Evolutionary conservation across 2,797 vertebrate species (phyloP).

Genomic region (Chanos chanos): DNA sequence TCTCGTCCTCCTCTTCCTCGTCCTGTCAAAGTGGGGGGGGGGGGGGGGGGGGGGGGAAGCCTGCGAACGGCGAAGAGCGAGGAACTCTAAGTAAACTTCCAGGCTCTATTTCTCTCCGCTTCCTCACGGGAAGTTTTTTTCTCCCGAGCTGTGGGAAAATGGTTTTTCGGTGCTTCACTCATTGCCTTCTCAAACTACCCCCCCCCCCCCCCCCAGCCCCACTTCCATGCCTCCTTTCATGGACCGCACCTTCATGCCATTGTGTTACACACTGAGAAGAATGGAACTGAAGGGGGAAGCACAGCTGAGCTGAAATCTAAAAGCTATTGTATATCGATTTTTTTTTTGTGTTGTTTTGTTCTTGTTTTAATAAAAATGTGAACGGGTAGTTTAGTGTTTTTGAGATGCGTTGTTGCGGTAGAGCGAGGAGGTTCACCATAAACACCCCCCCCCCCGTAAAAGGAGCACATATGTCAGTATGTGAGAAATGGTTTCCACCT

Average conservation of each 20-base stretch:
- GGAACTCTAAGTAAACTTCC: slow-evolving; percentile 72
- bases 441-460: too few species aligned
- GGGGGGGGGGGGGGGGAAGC: slow-evolving; percentile 39
- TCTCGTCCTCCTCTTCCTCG: slow-evolving; percentile 24
- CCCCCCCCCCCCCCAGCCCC: background rate
- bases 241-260: slow-evolving; percentile 13
- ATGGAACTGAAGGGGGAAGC: background rate
- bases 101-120: slow-evolving; percentile 82
- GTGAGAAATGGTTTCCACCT: too few species aligned
- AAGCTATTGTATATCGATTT: slow-evolving; percentile 3
- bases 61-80: slow-evolving; percentile 50
- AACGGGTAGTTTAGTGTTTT: too few species aligned
- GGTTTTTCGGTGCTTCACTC: slow-evolving; percentile 42
- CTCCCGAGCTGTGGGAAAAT: slow-evolving; percentile 74
- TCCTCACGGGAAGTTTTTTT: slow-evolving; percentile 84
- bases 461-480: too few species aligned
- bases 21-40: slow-evolving; percentile 1
- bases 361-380: too few species aligned
- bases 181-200: slow-evolving; percentile 19
- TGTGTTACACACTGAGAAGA: slow-evolving; percentile 22
- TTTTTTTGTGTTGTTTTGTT: background rate
- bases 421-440: too few species aligned
- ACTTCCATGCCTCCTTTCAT: background rate
- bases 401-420: too few species aligned
- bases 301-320: too few species aligned